Percentiles rank a stretch among this genome's conserved stretches.
These are phyloP conservation scores for Alligator sinensis DNA, from an alignment of 2,113 vertebrate species.

Conservation along the genomic window DNA sequence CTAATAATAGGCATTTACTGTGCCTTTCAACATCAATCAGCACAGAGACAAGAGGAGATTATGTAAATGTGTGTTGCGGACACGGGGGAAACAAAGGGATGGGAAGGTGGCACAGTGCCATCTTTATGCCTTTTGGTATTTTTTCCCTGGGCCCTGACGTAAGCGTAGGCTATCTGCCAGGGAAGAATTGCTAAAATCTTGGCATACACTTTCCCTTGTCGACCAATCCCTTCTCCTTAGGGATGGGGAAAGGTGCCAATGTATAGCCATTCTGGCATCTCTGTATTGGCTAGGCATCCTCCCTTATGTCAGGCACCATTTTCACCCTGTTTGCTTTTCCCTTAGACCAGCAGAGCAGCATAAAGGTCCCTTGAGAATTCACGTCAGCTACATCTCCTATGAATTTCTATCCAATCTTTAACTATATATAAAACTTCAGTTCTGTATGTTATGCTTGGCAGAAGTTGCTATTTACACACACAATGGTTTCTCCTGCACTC, in stretches of 20 bases:
- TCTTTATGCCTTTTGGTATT: background rate
- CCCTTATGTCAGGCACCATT: background rate
- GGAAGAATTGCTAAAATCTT: background rate
- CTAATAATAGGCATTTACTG: background rate
- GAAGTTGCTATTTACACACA: background rate
- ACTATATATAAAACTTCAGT: background rate
- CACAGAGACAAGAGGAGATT: background rate
- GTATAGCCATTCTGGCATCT: background rate
- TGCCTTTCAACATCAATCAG: background rate
- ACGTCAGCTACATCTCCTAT: background rate
- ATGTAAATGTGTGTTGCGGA: background rate
- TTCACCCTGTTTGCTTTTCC: background rate
- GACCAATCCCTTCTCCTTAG: background rate
- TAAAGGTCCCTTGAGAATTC: background rate
- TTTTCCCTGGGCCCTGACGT: background rate
- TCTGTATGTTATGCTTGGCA: background rate
- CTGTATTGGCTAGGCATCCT: background rate
- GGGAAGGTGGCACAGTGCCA: background rate
- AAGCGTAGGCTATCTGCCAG: background rate
- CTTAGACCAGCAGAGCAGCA: background rate
- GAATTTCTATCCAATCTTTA: background rate
- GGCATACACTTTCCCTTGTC: background rate
- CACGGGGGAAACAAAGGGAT: background rate
- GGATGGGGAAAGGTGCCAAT: background rate
- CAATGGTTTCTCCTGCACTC: background rate